Evolutionary conservation across 1,140 invertebrate species (phyloP).

Genomic region (Halesus radiatus): DNA sequence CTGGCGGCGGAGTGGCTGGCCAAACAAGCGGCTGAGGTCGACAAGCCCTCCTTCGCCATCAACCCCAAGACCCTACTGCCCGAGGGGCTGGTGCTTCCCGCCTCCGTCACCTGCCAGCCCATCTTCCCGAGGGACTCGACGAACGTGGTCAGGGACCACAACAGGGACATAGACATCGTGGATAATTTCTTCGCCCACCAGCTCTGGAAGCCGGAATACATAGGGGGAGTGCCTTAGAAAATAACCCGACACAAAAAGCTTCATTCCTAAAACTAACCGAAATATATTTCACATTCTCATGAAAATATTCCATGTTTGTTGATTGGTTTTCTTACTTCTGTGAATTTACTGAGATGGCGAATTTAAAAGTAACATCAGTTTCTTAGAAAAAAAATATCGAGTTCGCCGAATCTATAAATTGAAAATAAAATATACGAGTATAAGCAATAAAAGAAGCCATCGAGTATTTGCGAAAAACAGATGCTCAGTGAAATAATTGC

Average conservation of each 20-base stretch:
- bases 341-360: no score
- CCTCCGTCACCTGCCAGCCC: conserved; percentile 65
- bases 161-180: conserved; percentile 68
- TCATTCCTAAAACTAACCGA: background rate
- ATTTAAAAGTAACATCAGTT: no score
- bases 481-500: no score
- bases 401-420: no score
- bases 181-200: conserved; percentile 72
- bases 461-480: no score
- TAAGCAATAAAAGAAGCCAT: no score
- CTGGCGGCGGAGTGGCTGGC: conserved; percentile 54
- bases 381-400: no score
- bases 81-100: conserved; percentile 63
- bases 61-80: conserved; percentile 61
- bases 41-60: conserved; percentile 59
- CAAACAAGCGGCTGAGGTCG: conserved; percentile 53
- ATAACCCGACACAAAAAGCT: background rate
- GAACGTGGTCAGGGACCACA: conserved; percentile 60
- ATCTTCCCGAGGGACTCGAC: conserved; percentile 58
- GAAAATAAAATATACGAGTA: no score
- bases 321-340: background rate
- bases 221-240: conserved; percentile 57
- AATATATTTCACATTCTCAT: background rate
- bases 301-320: background rate
- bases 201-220: conserved; percentile 73